Conservation (phyloP, 64 coral and sea anemone species). For the Pocillopora verrucosa region DNA sequence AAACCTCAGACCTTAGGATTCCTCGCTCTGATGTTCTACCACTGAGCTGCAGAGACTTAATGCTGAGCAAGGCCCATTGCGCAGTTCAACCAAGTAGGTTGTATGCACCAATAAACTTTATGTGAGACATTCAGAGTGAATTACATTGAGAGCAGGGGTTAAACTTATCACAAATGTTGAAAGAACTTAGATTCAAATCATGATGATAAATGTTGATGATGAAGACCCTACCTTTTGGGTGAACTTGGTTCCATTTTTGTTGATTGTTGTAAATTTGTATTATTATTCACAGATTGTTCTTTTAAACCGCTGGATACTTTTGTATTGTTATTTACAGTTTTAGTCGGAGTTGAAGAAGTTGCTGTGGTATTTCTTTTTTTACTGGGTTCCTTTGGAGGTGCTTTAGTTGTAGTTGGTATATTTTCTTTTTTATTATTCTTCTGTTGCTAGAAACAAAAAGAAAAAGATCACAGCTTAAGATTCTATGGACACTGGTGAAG, state of each 20-base stretch:
- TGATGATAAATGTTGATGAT: neutral
- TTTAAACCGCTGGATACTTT: slow-evolving; percentile 36
- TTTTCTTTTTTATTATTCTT: slow-evolving; percentile 49
- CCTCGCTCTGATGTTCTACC: too few species aligned
- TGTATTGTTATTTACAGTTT: slow-evolving; percentile 54
- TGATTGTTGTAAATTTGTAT: slow-evolving; percentile 15
- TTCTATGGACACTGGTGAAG: too few species aligned
- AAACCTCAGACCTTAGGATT: too few species aligned
- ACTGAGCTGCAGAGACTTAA: too few species aligned
- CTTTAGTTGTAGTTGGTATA: neutral
- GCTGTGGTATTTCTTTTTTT: slow-evolving; percentile 28
- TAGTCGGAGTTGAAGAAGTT: neutral
- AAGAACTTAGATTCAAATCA: neutral
- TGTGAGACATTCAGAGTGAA: too few species aligned
- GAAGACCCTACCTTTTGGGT: slow-evolving; percentile 7
- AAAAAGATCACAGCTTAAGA: neutral
- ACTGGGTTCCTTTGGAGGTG: neutral
- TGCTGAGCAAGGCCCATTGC: too few species aligned
- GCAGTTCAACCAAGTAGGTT: too few species aligned
- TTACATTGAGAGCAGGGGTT: too few species aligned
- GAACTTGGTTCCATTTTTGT: slow-evolving; percentile 10
- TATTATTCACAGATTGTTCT: slow-evolving; percentile 37
- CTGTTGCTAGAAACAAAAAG: slow-evolving; percentile 18
- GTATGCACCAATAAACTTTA: too few species aligned
- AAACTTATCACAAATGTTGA: neutral